Evolutionary conservation across 2,888 invertebrate species (phyloP).

Genomic region (Drosophila neonasuta): DNA sequence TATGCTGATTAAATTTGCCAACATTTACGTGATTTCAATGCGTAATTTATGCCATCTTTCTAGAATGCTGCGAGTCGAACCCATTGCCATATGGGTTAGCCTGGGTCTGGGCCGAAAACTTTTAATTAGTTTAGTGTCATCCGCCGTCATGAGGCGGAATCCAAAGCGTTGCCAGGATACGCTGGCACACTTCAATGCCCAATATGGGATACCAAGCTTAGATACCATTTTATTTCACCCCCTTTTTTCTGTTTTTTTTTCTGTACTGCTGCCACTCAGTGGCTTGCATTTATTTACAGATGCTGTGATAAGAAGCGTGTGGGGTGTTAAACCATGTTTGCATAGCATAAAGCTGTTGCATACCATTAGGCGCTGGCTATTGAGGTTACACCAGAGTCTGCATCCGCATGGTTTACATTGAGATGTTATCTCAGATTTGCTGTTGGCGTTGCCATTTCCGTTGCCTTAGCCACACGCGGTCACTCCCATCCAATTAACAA

Average conservation of each 20-base stretch:
- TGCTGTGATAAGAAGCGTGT: slow-evolving; percentile 25
- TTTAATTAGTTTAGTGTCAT: slow-evolving; percentile 71
- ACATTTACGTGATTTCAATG: slow-evolving; percentile 75
- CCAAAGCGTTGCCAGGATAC: slow-evolving; percentile 26
- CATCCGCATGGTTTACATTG: slow-evolving; percentile 31
- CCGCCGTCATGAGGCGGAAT: slow-evolving; percentile 28
- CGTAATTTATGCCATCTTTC: slow-evolving; percentile 62
- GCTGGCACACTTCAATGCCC: slow-evolving; percentile 22
- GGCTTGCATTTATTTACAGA: slow-evolving; percentile 37
- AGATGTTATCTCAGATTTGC: slow-evolving; percentile 52
- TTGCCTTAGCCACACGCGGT: slow-evolving; percentile 41
- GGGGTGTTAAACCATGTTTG: slow-evolving; percentile 60
- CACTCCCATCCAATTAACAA: slow-evolving; percentile 66
- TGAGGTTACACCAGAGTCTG: slow-evolving; percentile 32
- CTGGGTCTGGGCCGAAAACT: slow-evolving; percentile 43
- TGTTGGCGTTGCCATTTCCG: slow-evolving; percentile 26
- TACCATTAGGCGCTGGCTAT: slow-evolving; percentile 27
- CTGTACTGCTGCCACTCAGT: slow-evolving; percentile 6
- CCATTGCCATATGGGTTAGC: slow-evolving; percentile 51
- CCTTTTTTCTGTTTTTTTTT: slow-evolving; percentile 2
- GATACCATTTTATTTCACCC: background rate
- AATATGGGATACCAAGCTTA: slow-evolving; percentile 17
- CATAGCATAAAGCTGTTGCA: slow-evolving; percentile 49
- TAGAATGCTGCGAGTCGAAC: slow-evolving; percentile 4
- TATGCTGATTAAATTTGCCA: slow-evolving; percentile 72